These are phyloP conservation scores for Rhincodon typus DNA, from an alignment of 2,797 vertebrate genomes.

Conservation along the genomic window DNA sequence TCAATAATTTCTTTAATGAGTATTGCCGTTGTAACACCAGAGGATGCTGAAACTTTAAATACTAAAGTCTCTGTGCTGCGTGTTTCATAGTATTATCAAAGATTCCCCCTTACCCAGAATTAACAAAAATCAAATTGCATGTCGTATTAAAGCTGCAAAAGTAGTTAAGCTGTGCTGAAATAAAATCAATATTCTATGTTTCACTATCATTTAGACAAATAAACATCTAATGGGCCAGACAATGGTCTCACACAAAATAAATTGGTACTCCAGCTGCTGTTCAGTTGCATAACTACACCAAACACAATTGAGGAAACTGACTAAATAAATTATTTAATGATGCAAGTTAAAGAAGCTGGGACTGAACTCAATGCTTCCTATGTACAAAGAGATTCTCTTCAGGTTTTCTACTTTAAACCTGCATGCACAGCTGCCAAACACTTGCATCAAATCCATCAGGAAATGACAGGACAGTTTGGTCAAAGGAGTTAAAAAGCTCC, in stretches of 20 bases:
- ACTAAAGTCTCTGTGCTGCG: background rate
- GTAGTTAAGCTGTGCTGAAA: background rate
- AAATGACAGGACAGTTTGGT: background rate
- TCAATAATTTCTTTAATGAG: too few relatives aligned
- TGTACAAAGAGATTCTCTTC: conserved; percentile 42
- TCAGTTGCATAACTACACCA: background rate
- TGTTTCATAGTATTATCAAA: background rate
- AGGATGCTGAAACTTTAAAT: background rate
- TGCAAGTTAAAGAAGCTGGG: conserved; percentile 25
- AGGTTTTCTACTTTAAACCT: conserved; percentile 41
- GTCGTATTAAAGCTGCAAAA: background rate
- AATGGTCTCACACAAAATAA: background rate
- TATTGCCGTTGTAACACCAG: too few relatives aligned
- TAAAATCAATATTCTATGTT: too few relatives aligned
- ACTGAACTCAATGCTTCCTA: conserved; percentile 36
- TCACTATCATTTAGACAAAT: background rate
- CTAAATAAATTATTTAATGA: background rate
- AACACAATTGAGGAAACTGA: background rate
- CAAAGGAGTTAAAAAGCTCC: conserved; percentile 12
- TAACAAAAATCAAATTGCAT: background rate
- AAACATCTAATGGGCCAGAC: background rate
- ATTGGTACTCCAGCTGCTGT: background rate
- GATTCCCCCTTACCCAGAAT: background rate
- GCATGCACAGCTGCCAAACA: conserved; percentile 42
- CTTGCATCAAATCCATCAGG: conserved; percentile 11